Conservation (phyloP, 1,140 invertebrate species). For the Drosophila grimshawi region DNA sequence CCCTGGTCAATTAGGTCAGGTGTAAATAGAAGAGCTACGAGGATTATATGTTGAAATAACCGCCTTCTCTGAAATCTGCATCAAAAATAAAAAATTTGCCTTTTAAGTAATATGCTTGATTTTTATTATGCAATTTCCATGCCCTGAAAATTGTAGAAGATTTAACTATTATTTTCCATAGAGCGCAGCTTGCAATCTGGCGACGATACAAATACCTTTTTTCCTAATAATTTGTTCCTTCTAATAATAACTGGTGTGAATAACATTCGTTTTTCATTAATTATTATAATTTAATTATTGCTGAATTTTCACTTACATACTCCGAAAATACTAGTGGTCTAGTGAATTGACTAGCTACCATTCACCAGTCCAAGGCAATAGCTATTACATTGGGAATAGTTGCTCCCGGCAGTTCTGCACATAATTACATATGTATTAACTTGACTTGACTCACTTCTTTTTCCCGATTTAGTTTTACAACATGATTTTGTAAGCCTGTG, state of each 20-base stretch:
- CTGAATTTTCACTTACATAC: constrained; percentile 1
- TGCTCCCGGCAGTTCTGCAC: neutral
- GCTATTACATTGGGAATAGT: neutral
- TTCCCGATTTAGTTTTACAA: neutral
- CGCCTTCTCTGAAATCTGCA: neutral
- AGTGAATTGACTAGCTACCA: neutral
- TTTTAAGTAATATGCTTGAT: neutral
- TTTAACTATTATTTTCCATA: neutral
- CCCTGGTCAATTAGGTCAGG: no score
- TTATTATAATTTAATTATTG: neutral
- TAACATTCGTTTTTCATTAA: constrained; percentile 2
- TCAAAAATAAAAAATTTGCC: neutral
- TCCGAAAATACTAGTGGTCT: constrained; percentile 1
- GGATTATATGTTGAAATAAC: no score
- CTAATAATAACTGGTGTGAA: neutral
- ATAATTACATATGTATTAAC: neutral
- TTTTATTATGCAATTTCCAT: neutral
- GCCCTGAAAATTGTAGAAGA: neutral
- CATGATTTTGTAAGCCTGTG: neutral
- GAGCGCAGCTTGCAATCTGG: neutral
- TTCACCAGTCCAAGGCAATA: neutral
- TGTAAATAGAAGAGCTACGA: no score
- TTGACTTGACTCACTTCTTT: neutral
- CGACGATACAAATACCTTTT: neutral
- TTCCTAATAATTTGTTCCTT: neutral